These are phyloP conservation scores for Eupelmus urozonus DNA, from an alignment of 2,888 invertebrate species.

Conservation along the genomic window DNA sequence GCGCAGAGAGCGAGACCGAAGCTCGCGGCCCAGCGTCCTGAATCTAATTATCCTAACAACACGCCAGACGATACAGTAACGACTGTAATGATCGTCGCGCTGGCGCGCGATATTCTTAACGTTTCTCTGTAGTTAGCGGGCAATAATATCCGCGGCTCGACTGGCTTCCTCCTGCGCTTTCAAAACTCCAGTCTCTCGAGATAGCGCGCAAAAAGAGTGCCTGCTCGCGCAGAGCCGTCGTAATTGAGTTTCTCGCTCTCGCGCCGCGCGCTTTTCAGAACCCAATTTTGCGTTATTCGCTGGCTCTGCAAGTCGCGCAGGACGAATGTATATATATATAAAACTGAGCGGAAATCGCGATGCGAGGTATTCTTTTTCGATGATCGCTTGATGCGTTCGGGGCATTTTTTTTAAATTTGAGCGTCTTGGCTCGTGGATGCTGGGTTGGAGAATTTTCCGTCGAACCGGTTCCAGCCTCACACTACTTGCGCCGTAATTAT, in stretches of 20 bases:
- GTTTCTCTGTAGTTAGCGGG: constrained; percentile 31
- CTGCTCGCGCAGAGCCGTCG: constrained; percentile 21
- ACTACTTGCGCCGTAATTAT: too few relatives aligned
- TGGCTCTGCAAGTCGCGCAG: neutral
- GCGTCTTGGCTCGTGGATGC: too few relatives aligned
- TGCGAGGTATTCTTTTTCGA: neutral
- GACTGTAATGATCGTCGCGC: constrained; percentile 53
- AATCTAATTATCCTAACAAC: constrained; percentile 60
- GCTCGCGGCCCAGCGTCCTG: constrained; percentile 24
- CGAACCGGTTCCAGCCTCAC: too few relatives aligned
- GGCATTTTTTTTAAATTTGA: neutral
- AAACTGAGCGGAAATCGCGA: neutral
- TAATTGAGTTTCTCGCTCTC: constrained; percentile 28
- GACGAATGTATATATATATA: neutral
- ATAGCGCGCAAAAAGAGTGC: too few relatives aligned
- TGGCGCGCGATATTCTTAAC: constrained; percentile 9
- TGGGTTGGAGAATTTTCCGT: too few relatives aligned
- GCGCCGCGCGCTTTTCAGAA: neutral
- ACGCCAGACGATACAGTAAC: constrained; percentile 54
- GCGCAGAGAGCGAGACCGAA: neutral
- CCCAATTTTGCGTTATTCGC: constrained; percentile 2
- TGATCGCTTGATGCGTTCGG: neutral
- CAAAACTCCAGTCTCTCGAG: too few relatives aligned
- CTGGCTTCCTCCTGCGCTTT: constrained; percentile 33
- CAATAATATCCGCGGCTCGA: constrained; percentile 44